These are phyloP conservation scores for Trachythela sp. DNA, from an alignment of 64 coral and sea anemone genomes.

Conservation along the genomic window DNA sequence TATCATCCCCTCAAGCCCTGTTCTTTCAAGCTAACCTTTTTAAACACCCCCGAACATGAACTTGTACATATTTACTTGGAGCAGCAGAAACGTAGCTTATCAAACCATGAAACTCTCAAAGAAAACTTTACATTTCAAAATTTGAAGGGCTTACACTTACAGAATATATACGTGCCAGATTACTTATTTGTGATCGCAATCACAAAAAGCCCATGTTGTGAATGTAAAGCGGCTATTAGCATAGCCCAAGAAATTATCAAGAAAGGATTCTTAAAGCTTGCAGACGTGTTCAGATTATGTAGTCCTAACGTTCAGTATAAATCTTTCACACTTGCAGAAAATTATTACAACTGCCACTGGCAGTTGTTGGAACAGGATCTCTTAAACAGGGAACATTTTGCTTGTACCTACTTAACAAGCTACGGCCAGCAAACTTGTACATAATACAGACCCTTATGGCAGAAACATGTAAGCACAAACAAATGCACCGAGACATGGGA, in stretches of 20 bases:
- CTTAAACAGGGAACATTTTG: background rate
- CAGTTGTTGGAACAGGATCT: background rate
- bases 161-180: background rate
- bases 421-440: background rate
- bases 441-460: background rate
- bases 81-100: background rate
- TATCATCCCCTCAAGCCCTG: background rate
- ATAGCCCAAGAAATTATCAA: background rate
- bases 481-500: background rate
- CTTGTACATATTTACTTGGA: constrained; percentile 10
- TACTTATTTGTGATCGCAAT: background rate
- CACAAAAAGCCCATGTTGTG: background rate
- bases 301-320: background rate
- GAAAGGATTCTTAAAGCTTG: background rate
- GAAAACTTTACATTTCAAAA: background rate
- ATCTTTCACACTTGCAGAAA: background rate
- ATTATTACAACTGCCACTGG: background rate
- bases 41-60: background rate
- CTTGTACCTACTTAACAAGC: background rate
- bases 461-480: background rate
- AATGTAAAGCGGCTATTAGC: background rate
- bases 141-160: constrained; percentile 6
- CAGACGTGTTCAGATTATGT: background rate
- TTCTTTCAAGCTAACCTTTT: constrained; percentile 9
- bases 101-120: background rate